These are phyloP conservation scores for Dermolepida albohirtum DNA, from an alignment of 2,888 invertebrate genomes.

Conservation along the genomic window DNA sequence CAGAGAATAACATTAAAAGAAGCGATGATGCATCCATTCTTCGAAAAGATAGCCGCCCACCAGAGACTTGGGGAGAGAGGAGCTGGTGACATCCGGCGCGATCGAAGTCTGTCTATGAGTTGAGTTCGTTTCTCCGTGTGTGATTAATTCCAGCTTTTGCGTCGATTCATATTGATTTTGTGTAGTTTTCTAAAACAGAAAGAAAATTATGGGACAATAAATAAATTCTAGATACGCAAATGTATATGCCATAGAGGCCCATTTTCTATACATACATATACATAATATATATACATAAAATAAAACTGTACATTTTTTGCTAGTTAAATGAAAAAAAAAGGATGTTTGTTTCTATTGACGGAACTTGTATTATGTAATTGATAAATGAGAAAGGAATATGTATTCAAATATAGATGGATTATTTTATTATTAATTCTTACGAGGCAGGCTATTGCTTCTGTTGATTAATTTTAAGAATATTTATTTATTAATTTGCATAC, in stretches of 20 bases:
- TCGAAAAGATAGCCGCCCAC: slow-evolving; percentile 84
- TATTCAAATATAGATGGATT: slow-evolving; percentile 6
- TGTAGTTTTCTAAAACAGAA: not conserved
- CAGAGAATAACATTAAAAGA: slow-evolving; percentile 89
- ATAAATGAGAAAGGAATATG: not conserved
- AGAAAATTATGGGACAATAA: slow-evolving; percentile 2
- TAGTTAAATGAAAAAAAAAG: not conserved
- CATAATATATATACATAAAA: slow-evolving; percentile 6
- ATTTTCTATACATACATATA: slow-evolving; percentile 12
- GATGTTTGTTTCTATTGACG: slow-evolving; percentile 6
- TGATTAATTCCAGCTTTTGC: not conserved
- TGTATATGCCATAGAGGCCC: slow-evolving; percentile 16
- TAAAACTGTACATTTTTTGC: slow-evolving; percentile 5
- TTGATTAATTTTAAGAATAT: slow-evolving; percentile 17
- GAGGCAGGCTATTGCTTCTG: slow-evolving; percentile 10
- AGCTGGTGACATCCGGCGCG: slow-evolving; percentile 69
- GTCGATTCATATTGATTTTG: slow-evolving; percentile 3
- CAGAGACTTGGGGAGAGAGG: slow-evolving; percentile 76
- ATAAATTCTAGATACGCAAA: not conserved
- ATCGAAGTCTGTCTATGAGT: slow-evolving; percentile 78
- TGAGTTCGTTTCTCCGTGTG: slow-evolving; percentile 66
- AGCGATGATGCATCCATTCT: slow-evolving; percentile 93
- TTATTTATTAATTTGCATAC: slow-evolving; percentile 26
- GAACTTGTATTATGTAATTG: not conserved
- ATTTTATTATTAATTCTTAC: slow-evolving; percentile 7